Evolutionary conservation across 35 echinoderm and acorn worm genomes (phyloP), one percentile per base, ranked within the genome.

Genomic region (Lytechinus variegatus): DNA sequence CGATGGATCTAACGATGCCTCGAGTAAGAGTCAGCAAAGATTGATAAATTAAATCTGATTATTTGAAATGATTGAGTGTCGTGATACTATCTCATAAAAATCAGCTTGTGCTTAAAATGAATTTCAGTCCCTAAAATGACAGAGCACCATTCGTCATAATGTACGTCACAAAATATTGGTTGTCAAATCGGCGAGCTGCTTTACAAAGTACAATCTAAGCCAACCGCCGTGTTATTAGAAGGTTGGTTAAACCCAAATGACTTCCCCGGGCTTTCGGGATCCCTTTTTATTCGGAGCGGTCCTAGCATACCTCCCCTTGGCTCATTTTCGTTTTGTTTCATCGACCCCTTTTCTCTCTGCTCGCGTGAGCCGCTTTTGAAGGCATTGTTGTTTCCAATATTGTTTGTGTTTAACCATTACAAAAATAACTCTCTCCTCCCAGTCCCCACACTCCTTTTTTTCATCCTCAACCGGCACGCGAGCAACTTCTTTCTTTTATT

Each of bases 251-350:
- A 79, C 66, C 66, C 66, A 79, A 79, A 79, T 79, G 66, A 79
- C 66, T 79, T 79, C 66, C 66, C 66, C 66, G 29, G 88, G 88
- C 88, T 90, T 90, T 90, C 88, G 88, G 27, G 88, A 52, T 54
- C 52, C 5, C 52, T 10, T 90, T 90, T 90, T 52, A 52, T 54
- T 27, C 16, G 28, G 29, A 52, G 29, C 88, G 88, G 29, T 90
- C 88, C 29, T 90, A 52, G 54, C 92, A 93, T 93, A 55, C 54
- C 92, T 14, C 10, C 92, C 92, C 52, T 4, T 93, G 92, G 92
- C 92, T 27, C 8, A 54, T 56, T 93, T 93, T 93, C 29, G 92
- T 93, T 93, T 57, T 93, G 92, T 57, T 27, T 33, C 16, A 14
- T 28, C 92, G 19, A 93, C 55, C 88, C 52, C 29, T 90, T 52